phyloP scores from a whole-genome alignment of 2,113 vertebrate genomes.

The Aphelocoma coerulescens region DNA sequence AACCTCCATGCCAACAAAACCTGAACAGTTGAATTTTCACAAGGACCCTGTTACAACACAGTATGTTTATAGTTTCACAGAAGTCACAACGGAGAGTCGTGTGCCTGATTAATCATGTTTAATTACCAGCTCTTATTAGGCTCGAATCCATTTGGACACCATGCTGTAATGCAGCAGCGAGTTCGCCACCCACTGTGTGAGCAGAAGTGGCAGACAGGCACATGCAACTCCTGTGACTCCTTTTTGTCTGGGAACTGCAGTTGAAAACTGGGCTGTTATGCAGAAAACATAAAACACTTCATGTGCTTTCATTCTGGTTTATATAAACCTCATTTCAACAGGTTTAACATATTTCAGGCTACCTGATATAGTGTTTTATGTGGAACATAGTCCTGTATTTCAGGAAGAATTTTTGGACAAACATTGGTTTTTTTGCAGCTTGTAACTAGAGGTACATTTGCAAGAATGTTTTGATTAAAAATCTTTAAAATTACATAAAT shows the following conservation, averaged over 20 bases:
- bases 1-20: rapidly evolving
- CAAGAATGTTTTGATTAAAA: background rate
- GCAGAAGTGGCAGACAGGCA: background rate
- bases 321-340: background rate
- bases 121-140: background rate
- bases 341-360: background rate
- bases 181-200: background rate
- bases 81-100: background rate
- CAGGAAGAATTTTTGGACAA: background rate
- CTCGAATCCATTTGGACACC: background rate
- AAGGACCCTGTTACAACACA: background rate
- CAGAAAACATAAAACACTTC: background rate
- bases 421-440: rapidly evolving
- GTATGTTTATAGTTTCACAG: background rate
- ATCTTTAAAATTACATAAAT: background rate
- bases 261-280: background rate
- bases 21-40: background rate
- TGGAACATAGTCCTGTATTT: background rate
- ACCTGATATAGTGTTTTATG: background rate
- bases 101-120: background rate
- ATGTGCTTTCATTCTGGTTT: background rate
- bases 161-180: background rate
- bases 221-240: background rate
- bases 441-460: background rate
- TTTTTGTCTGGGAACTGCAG: background rate